Conservation (phyloP, 2,888 invertebrate genomes). For the Smittia sp. region DNA sequence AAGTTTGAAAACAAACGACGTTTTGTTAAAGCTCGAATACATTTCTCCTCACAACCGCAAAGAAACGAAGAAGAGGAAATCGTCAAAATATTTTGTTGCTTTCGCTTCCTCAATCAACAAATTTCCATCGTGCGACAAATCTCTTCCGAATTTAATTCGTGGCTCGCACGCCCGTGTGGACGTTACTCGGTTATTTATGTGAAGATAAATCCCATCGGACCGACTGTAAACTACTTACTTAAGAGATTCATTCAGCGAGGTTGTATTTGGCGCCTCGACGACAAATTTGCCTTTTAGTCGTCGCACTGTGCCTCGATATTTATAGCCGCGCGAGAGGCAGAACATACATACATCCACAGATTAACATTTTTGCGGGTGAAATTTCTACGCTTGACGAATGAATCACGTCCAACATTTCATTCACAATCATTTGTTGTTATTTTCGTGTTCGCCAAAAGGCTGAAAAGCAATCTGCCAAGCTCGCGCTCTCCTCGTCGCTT, state of each 20-base stretch:
- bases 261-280: slow-evolving; percentile 14
- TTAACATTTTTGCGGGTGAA: neutral
- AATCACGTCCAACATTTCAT: too few species aligned
- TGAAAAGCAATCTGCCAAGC: too few species aligned
- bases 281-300: slow-evolving; percentile 8
- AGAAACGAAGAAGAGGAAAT: too few species aligned
- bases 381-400: too few species aligned
- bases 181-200: neutral
- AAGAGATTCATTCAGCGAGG: neutral
- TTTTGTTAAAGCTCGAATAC: too few species aligned
- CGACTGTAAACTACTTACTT: neutral
- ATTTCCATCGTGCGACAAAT: too few species aligned
- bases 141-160: too few species aligned
- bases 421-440: too few species aligned
- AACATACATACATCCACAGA: neutral
- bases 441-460: too few species aligned
- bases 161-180: neutral
- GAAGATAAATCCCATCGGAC: neutral
- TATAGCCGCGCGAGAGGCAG: neutral
- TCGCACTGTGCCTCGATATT: neutral
- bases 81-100: neutral
- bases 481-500: too few species aligned
- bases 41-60: too few species aligned
- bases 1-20: too few species aligned
- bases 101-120: slow-evolving; percentile 3